Conservation (phyloP, 1,140 invertebrate species). For the Cyphomyrmex costatus region DNA sequence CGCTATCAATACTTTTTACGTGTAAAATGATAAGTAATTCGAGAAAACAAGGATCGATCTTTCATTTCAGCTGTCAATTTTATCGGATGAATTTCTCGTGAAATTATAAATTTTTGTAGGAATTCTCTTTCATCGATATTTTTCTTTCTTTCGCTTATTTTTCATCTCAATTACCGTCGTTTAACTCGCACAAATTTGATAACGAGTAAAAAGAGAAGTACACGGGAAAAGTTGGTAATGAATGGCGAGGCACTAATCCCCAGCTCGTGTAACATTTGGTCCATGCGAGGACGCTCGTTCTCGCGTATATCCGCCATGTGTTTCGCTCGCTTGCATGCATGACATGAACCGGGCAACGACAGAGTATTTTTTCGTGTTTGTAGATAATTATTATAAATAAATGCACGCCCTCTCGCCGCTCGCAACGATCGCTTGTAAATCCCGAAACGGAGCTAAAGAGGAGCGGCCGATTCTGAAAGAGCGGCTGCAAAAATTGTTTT, state of each 20-base stretch:
- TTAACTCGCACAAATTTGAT: constrained; percentile 2
- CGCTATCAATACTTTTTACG: not conserved
- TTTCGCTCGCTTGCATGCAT: constrained; percentile 18
- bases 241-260: constrained; percentile 79
- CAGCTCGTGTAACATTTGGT: constrained; percentile 67
- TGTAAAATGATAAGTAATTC: not conserved
- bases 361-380: constrained; percentile 42
- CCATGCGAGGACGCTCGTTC: constrained; percentile 16
- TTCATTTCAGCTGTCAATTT: not conserved
- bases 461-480: constrained; percentile 41
- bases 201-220: constrained; percentile 19
- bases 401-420: constrained; percentile 37
- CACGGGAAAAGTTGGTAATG: constrained; percentile 76
- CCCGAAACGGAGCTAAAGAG: constrained; percentile 4
- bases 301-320: not conserved
- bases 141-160: not conserved
- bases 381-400: constrained; percentile 72
- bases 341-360: constrained; percentile 1
- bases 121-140: not conserved
- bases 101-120: not conserved
- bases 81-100: not conserved
- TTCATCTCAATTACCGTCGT: not conserved
- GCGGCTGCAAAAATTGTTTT: constrained; percentile 59
- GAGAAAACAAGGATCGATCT: not conserved
- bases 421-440: constrained; percentile 60